These are phyloP conservation scores for Leptopilina myrica DNA, from an alignment of 2,888 invertebrate genomes.

Conservation along the genomic window DNA sequence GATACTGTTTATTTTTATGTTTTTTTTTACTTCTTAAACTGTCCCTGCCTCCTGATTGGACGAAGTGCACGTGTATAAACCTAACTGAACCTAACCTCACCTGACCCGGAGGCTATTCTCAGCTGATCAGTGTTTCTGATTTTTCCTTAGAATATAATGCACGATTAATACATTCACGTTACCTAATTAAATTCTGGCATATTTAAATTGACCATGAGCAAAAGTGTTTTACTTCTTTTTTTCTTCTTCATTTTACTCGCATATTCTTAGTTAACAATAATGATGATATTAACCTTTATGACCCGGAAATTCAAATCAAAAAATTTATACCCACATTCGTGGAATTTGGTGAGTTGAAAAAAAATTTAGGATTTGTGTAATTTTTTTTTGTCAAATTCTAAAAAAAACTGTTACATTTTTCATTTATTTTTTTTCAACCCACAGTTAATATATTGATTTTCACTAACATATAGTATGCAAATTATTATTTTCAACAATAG, in stretches of 20 bases:
- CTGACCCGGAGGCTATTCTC: conserved; percentile 39
- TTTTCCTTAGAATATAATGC: conserved; percentile 19
- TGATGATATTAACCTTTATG: conserved; percentile 18
- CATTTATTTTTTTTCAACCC: no score
- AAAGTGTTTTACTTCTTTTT: conserved; percentile 13
- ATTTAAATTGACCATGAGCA: conserved; percentile 26
- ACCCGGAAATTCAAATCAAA: conserved; percentile 7
- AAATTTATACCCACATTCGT: background rate
- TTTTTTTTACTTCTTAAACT: background rate
- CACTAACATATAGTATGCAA: background rate
- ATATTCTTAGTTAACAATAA: conserved; percentile 8
- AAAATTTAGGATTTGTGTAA: background rate
- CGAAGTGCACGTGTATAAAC: conserved; percentile 17
- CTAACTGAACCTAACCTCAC: conserved; percentile 46
- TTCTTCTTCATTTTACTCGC: conserved; percentile 3
- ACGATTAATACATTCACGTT: conserved; percentile 14
- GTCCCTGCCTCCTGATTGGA: conserved; percentile 2
- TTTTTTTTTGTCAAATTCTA: no score
- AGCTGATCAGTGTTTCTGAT: conserved; percentile 14
- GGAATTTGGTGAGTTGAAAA: background rate
- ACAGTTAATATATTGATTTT: background rate
- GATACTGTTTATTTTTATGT: background rate
- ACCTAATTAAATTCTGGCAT: conserved; percentile 23
- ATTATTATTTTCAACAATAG: conserved; percentile 8
- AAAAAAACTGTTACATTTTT: no score